phyloP scores from a whole-genome alignment of 1,140 invertebrate species.

The Lucilia sericata region DNA sequence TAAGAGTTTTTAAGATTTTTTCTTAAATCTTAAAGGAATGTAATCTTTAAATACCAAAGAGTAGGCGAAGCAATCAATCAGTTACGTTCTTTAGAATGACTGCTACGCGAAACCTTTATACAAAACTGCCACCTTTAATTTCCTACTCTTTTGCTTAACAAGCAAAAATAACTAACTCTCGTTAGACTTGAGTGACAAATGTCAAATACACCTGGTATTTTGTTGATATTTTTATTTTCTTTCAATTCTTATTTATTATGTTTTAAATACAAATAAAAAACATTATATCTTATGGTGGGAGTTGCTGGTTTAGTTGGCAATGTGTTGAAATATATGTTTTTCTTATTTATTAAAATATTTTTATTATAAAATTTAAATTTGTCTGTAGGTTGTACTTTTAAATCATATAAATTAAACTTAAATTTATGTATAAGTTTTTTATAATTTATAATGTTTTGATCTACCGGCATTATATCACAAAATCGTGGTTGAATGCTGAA shows the following conservation, averaged over 20 bases:
- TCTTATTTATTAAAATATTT: neutral
- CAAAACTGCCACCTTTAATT: neutral
- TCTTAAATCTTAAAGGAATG: no score
- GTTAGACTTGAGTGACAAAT: neutral
- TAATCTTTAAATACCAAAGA: no score
- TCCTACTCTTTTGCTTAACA: neutral
- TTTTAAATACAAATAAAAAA: neutral
- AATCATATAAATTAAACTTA: neutral
- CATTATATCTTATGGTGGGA: neutral
- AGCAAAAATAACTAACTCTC: neutral
- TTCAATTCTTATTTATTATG: neutral
- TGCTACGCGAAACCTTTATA: neutral
- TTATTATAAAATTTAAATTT: neutral
- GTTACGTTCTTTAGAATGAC: no score
- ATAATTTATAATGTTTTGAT: neutral
- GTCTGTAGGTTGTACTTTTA: neutral
- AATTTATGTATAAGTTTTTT: neutral
- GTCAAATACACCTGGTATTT: constrained; percentile 1
- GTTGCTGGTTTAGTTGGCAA: neutral
- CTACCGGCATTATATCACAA: no score
- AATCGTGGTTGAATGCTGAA: no score
- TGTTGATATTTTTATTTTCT: neutral
- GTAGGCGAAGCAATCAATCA: no score
- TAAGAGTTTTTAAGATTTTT: no score
- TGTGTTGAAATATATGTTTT: neutral